Percentiles rank a stretch among this genome's conserved stretches.
These are phyloP conservation scores for Phataginus tricuspis DNA, from an alignment of 2,797 vertebrate genomes.

Conservation along the genomic window DNA sequence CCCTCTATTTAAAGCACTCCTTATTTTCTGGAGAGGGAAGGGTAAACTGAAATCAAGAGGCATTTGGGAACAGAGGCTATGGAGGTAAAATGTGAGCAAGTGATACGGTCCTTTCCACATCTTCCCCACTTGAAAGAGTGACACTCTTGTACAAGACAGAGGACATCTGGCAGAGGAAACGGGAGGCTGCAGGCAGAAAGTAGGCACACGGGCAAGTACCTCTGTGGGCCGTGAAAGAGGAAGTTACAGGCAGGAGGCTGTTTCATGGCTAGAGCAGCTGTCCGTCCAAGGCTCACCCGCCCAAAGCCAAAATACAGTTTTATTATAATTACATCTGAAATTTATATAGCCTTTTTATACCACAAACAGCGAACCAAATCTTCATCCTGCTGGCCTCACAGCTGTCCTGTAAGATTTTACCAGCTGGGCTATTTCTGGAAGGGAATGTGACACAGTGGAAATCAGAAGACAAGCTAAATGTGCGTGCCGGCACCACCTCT, in stretches of 20 bases:
- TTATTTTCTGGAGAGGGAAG: neutral
- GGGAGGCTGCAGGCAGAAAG: neutral
- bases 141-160: neutral
- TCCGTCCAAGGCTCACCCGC: constrained; percentile 3
- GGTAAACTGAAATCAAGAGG: neutral
- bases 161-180: neutral
- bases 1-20: neutral
- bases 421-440: neutral
- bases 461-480: neutral
- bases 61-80: neutral
- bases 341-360: neutral
- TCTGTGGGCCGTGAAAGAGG: neutral
- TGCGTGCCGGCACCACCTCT: neutral
- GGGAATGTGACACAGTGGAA: neutral
- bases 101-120: neutral
- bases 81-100: neutral
- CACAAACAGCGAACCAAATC: neutral
- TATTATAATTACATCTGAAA: constrained; percentile 36
- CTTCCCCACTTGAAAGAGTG: neutral
- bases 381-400: neutral
- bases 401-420: neutral
- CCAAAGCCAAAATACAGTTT: constrained; percentile 14
- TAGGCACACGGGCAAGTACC: neutral
- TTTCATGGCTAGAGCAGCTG: constrained; percentile 34
- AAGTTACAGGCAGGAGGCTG: neutral